Evolutionary conservation across 1,140 invertebrate genomes (phyloP), one percentile per base, ranked within the genome.

Genomic region (Daktulosphaira vitifoliae): DNA sequence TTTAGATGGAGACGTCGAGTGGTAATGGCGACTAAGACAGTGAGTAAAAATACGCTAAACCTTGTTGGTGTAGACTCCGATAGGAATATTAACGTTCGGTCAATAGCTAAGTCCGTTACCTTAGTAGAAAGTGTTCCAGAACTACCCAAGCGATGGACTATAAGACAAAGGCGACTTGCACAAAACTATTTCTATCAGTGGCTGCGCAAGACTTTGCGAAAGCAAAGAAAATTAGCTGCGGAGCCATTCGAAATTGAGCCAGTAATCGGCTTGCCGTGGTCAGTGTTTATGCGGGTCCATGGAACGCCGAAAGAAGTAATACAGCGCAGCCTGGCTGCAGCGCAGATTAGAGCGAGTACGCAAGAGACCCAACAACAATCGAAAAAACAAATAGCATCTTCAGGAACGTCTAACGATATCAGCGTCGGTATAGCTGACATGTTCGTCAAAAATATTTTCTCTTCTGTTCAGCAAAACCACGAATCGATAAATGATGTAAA

Each of bases 161-260:
- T 29, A 6, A 48, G 8, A 46, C 56, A 62, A 15, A 29, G 11
- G 7, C 2, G 18, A 26, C 22, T 62, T 4, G 56, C 56, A 20
- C 6, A 62, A 46, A 62, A 62, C 3, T 62, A 62, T 48, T 62
- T 62, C 3, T 48, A 33, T 48, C n/a, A 46, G 29, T 62, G 56
- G 56, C 4, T 62, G 20, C 42, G 42, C 8, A 62, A 29, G 18
- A 20, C 38, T n/a, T 8, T 62, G 16, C 56, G 56, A 3, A 48
- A 25, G 46, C 44, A 39, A 22, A 48, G 42, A 46, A 62, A 56
- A 16, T 25, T 56, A 11, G n/a, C n/a, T n/a, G n/a, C n/a, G n/a
- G n/a, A n/a, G n/a, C n/a, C 29, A 33, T 33, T 33, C 11, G 42
- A 62, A 46, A 62, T 62, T 20, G 42, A 48, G 16, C 56, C 56